Evolutionary conservation across 2,797 vertebrate genomes (phyloP), one percentile per base, ranked within the genome.

Genomic region (Antrozous pallidus): DNA sequence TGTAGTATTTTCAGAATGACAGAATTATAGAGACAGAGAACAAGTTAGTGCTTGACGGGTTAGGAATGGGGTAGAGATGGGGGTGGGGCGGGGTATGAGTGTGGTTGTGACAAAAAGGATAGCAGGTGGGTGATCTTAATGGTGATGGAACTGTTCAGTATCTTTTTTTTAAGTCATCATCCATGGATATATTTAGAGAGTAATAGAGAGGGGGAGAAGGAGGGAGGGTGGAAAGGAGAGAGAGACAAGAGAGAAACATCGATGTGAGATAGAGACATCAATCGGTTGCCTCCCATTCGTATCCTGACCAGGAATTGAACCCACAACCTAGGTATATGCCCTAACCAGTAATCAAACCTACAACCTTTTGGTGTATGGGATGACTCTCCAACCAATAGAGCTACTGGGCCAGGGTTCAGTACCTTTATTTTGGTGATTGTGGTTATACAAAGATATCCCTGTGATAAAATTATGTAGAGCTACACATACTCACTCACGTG

Each of bases 1-100:
- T n/a, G 11, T 70, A 36, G 69, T 81, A 31, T n/a, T 82, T 63
- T 85, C 61, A 85, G 90, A 79, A 61, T 49, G 54, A n/a, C 22
- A 56, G 33, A 83, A n/a, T 79, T 45, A 65, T 20, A 73, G 45
- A 85, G 31, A 31, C 33, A 49, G 73, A 83, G 65, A 71, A 81
- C 24, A 86, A 47, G 58, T 1, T 33, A 28, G 8, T 26, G 1
- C 1, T 75, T 70, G 22, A 7, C 16, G 31, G 1, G 58, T 82
- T 70, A 51, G 45, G 13, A 31, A 40, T 28, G 22, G 16, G 70
- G 1, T 28, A 17, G 16, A 22, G 33, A 8, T 8, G 20, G 7
- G n/a, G 28, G 31, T 13, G n/a, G 28, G 31, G 13, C 36, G 18
- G 42, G 8, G 1, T 28, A 0, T 7, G 24, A 31, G 14, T 38